Percentiles rank a stretch among this genome's conserved stretches.
phyloP scores from a whole-genome alignment of 2,888 invertebrate genomes.

The Xestobium rufovillosum region DNA sequence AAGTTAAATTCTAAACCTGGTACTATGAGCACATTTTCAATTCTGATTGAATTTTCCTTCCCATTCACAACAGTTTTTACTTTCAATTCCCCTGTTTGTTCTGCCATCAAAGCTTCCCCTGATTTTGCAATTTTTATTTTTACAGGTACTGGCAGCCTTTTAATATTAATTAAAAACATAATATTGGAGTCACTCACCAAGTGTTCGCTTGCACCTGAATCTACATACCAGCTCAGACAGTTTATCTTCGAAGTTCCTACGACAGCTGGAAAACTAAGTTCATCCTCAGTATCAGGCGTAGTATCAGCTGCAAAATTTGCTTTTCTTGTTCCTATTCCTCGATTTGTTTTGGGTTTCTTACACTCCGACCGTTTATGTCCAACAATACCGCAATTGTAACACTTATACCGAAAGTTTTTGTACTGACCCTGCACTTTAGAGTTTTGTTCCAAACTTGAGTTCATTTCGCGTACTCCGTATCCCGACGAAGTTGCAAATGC shows the following conservation, averaged over 20 bases:
- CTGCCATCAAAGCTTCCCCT: slow-evolving; percentile 27
- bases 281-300: too few relatives aligned
- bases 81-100: slow-evolving; percentile 24
- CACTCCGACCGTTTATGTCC: slow-evolving; percentile 9
- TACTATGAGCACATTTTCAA: slow-evolving; percentile 9
- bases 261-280: too few relatives aligned
- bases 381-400: slow-evolving; percentile 6
- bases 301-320: too few relatives aligned
- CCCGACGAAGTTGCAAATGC: too few relatives aligned
- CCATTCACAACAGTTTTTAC: neutral
- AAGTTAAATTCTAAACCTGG: slow-evolving; percentile 29
- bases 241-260: too few relatives aligned
- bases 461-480: too few relatives aligned
- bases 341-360: too few relatives aligned
- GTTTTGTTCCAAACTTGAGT: too few relatives aligned
- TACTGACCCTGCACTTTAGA: too few relatives aligned
- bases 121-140: slow-evolving; percentile 32
- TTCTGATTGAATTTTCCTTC: slow-evolving; percentile 1
- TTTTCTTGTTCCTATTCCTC: too few relatives aligned
- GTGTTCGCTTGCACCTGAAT: slow-evolving; percentile 27
- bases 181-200: slow-evolving; percentile 12
- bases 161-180: slow-evolving; percentile 14
- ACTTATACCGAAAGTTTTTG: slow-evolving; percentile 1
- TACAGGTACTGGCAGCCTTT: slow-evolving; percentile 23
- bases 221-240: slow-evolving; percentile 22